Evolutionary conservation across 2,888 invertebrate species (phyloP).

Genomic region (Diachrysia chrysitis): DNA sequence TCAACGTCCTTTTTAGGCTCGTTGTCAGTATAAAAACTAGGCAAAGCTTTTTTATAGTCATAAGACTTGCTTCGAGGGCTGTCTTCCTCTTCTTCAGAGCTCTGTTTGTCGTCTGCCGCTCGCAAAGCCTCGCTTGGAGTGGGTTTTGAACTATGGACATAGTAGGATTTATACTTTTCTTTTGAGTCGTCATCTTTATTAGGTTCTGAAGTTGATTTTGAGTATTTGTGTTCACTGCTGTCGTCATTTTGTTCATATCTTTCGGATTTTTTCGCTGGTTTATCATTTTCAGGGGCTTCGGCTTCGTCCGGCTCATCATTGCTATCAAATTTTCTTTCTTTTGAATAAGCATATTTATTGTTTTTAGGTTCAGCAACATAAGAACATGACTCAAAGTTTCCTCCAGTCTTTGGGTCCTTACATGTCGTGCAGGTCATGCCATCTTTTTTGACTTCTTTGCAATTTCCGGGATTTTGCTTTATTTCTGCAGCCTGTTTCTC

Average conservation of each 20-base stretch:
- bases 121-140: slow-evolving; percentile 79
- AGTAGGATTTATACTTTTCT: slow-evolving; percentile 82
- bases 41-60: slow-evolving; percentile 84
- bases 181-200: slow-evolving; percentile 72
- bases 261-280: slow-evolving; percentile 73
- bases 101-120: slow-evolving; percentile 72
- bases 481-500: slow-evolving; percentile 90
- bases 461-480: slow-evolving; percentile 90
- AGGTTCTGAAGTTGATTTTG: slow-evolving; percentile 66
- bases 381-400: slow-evolving; percentile 94
- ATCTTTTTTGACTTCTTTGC: slow-evolving; percentile 90
- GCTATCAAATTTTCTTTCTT: slow-evolving; percentile 90
- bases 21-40: slow-evolving; percentile 86
- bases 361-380: slow-evolving; percentile 93
- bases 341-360: slow-evolving; percentile 91
- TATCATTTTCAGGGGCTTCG: slow-evolving; percentile 79
- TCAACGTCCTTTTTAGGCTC: slow-evolving; percentile 91
- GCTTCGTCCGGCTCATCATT: slow-evolving; percentile 88
- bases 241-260: slow-evolving; percentile 75
- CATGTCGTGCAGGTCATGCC: slow-evolving; percentile 93
- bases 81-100: slow-evolving; percentile 77
- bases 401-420: slow-evolving; percentile 92
- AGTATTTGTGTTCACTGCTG: slow-evolving; percentile 72
- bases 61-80: slow-evolving; percentile 74
- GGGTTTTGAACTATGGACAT: slow-evolving; percentile 79